Conservation (phyloP, 2,797 vertebrate genomes). For the Acanthurus lineatus region DNA sequence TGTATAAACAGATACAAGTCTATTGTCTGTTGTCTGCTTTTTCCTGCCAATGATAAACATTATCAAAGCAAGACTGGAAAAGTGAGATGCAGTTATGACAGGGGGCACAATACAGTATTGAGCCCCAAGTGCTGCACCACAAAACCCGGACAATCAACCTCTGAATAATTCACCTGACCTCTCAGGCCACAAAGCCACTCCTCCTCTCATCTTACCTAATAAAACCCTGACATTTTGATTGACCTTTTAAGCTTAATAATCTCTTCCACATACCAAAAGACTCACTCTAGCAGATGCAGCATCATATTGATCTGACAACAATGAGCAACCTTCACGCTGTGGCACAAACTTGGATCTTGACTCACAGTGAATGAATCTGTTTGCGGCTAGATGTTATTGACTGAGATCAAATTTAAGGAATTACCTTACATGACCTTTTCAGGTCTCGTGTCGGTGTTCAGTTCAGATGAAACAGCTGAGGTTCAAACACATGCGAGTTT, state of each 20-base stretch:
- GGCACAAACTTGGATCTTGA: background rate
- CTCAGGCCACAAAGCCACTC: constrained; percentile 62
- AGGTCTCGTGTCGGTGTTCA: background rate
- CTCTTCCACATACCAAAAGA: background rate
- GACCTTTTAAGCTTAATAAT: constrained; percentile 65
- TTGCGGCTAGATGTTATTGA: no score
- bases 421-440: background rate
- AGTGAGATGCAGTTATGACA: constrained; percentile 59
- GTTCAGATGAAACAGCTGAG: background rate
- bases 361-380: background rate
- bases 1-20: background rate
- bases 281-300: background rate
- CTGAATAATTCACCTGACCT: constrained; percentile 85
- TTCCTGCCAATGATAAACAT: constrained; percentile 1
- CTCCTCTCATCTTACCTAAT: constrained; percentile 81
- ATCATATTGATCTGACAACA: background rate
- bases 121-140: constrained; percentile 41
- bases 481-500: background rate
- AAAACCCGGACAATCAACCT: constrained; percentile 67
- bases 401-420: background rate
- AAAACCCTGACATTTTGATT: constrained; percentile 75
- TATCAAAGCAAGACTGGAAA: constrained; percentile 35
- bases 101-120: constrained; percentile 27
- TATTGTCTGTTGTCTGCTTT: background rate
- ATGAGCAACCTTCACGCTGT: background rate